Evolutionary conservation across 1,140 invertebrate genomes (phyloP).

Genomic region (Conopomorpha cramerella): DNA sequence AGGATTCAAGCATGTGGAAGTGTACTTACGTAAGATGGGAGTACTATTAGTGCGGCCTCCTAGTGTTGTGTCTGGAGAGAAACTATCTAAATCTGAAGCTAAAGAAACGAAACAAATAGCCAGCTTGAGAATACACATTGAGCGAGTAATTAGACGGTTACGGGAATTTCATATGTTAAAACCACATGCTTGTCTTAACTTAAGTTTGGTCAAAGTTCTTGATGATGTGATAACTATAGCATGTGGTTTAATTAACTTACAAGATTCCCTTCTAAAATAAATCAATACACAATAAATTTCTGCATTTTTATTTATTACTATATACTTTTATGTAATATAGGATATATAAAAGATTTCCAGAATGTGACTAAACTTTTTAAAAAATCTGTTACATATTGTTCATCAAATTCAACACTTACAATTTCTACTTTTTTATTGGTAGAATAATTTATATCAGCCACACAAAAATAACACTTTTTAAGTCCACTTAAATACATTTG

Average conservation of each 20-base stretch:
- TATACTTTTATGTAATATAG: constrained; percentile 6
- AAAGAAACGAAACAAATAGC: constrained; percentile 28
- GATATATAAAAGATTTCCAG: constrained; percentile 9
- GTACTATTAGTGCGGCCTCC: constrained; percentile 28
- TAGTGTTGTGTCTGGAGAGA: constrained; percentile 16
- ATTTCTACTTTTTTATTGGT: constrained; percentile 7
- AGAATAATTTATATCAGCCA: constrained; percentile 5
- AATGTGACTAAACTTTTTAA: constrained; percentile 3
- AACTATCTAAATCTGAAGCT: constrained; percentile 23
- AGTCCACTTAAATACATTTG: constrained; percentile 13
- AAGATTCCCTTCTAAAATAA: constrained; percentile 4
- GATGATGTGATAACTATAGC: constrained; percentile 5
- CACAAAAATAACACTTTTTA: constrained; percentile 8
- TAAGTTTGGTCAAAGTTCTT: constrained; percentile 3
- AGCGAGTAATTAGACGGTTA: constrained; percentile 24
- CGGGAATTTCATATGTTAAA: constrained; percentile 20
- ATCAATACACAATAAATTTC: background rate
- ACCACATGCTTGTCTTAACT: background rate
- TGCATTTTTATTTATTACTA: constrained; percentile 1
- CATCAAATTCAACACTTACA: constrained; percentile 3
- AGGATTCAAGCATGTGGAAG: constrained; percentile 24
- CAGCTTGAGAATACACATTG: constrained; percentile 40
- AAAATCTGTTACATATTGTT: constrained; percentile 3
- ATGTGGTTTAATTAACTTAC: constrained; percentile 2
- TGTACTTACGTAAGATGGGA: constrained; percentile 10